Evolutionary conservation across 2,113 vertebrate genomes (phyloP).

Genomic region (Scophthalmus maximus): DNA sequence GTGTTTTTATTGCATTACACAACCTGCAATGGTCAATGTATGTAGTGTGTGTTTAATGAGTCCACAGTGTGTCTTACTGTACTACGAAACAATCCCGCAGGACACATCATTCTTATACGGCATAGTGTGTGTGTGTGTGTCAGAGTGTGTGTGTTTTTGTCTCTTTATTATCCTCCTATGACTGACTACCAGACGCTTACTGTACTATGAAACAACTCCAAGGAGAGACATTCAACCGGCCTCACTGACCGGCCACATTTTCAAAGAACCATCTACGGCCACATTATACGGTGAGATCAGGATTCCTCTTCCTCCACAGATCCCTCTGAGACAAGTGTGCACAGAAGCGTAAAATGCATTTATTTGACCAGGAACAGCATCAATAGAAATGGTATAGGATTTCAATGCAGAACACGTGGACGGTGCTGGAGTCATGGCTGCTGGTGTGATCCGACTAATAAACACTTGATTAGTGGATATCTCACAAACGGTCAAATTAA

Average conservation of each 20-base stretch:
- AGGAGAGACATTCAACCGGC: conserved; percentile 58
- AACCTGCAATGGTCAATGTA: conserved; percentile 28
- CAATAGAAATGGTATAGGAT: background rate
- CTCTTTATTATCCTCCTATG: conserved; percentile 65
- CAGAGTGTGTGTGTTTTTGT: conserved; percentile 45
- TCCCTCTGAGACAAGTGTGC: conserved; percentile 11
- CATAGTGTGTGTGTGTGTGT: conserved; percentile 41
- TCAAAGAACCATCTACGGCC: background rate
- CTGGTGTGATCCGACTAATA: background rate
- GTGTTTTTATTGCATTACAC: conserved; percentile 45
- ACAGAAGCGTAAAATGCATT: background rate
- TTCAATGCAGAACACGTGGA: background rate
- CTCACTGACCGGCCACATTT: conserved; percentile 25
- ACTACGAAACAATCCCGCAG: conserved; percentile 61
- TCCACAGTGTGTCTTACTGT: conserved; percentile 47
- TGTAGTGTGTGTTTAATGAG: conserved; percentile 59
- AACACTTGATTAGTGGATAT: background rate
- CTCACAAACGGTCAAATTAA: background rate
- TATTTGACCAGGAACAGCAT: background rate
- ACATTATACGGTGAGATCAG: conserved; percentile 27
- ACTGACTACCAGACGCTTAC: conserved; percentile 52
- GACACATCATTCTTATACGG: conserved; percentile 57
- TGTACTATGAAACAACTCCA: conserved; percentile 66
- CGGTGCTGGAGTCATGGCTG: background rate
- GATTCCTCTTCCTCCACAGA: conserved; percentile 24